These are phyloP conservation scores for Azorinus chamasolen DNA, from an alignment of 2,888 invertebrate genomes.

Conservation along the genomic window DNA sequence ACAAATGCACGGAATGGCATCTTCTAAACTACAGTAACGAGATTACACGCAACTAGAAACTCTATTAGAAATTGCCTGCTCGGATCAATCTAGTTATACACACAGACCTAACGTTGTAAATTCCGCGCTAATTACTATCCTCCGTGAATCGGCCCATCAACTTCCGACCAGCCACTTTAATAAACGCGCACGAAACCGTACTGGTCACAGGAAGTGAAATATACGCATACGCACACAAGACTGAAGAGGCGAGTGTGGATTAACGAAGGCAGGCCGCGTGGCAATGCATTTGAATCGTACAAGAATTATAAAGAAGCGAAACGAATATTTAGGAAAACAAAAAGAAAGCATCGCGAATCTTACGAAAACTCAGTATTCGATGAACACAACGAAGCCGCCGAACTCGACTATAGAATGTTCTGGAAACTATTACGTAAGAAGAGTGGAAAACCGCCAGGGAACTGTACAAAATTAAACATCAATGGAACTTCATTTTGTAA, in stretches of 20 bases:
- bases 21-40: too few relatives aligned
- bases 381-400: slow-evolving; percentile 2
- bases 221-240: slow-evolving; percentile 12
- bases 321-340: slow-evolving; percentile 10
- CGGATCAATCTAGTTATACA: too few relatives aligned
- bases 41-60: too few relatives aligned
- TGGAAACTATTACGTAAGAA: not conserved
- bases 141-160: too few relatives aligned
- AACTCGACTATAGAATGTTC: too few relatives aligned
- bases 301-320: slow-evolving; percentile 24
- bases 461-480: not conserved
- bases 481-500: not conserved
- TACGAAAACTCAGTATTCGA: slow-evolving; percentile 8
- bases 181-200: slow-evolving; percentile 24
- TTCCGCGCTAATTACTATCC: too few relatives aligned
- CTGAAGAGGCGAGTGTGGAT: slow-evolving; percentile 10
- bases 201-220: slow-evolving; percentile 30
- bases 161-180: too few relatives aligned
- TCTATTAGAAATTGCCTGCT: too few relatives aligned
- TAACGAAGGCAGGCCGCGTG: too few relatives aligned
- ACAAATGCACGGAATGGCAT: too few relatives aligned
- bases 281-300: slow-evolving; percentile 14
- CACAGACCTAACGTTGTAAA: too few relatives aligned
- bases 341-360: not conserved
- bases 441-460: not conserved